phyloP scores from a whole-genome alignment of 2,797 vertebrate genomes.

The Cottoperca gobio region DNA sequence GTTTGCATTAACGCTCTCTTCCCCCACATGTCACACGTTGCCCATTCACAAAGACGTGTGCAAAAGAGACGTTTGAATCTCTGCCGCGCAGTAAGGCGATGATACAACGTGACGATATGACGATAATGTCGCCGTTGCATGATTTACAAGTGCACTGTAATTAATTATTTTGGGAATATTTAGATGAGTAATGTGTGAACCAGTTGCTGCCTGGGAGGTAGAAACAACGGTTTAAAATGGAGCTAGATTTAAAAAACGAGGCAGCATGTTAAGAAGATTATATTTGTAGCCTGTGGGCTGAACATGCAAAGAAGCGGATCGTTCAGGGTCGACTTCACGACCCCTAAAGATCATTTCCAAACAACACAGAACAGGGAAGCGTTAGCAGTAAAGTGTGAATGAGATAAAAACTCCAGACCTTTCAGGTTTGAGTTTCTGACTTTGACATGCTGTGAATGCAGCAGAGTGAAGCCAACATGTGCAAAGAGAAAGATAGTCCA shows the following conservation, averaged over 20 bases:
- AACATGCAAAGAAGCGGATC: neutral
- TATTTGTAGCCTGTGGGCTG: neutral
- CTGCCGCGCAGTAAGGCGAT: too few species aligned
- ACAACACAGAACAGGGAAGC: neutral
- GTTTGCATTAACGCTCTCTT: neutral
- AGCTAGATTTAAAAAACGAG: neutral
- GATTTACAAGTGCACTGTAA: neutral
- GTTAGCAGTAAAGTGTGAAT: neutral
- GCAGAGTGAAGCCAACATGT: slow-evolving; percentile 1
- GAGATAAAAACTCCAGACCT: neutral
- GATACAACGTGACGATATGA: too few species aligned
- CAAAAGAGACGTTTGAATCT: too few species aligned
- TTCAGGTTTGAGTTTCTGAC: neutral
- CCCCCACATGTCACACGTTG: neutral
- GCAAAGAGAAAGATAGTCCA: neutral
- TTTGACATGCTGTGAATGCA: neutral
- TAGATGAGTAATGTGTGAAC: neutral
- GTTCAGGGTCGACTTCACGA: neutral
- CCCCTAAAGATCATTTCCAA: neutral
- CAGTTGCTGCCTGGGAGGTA: neutral
- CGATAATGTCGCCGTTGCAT: too few species aligned
- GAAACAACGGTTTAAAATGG: neutral
- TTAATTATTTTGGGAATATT: neutral
- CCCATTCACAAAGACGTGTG: too few species aligned
- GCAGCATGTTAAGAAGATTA: neutral